phyloP scores from a whole-genome alignment of 2,888 invertebrate species.

The Andrena bucephala region DNA sequence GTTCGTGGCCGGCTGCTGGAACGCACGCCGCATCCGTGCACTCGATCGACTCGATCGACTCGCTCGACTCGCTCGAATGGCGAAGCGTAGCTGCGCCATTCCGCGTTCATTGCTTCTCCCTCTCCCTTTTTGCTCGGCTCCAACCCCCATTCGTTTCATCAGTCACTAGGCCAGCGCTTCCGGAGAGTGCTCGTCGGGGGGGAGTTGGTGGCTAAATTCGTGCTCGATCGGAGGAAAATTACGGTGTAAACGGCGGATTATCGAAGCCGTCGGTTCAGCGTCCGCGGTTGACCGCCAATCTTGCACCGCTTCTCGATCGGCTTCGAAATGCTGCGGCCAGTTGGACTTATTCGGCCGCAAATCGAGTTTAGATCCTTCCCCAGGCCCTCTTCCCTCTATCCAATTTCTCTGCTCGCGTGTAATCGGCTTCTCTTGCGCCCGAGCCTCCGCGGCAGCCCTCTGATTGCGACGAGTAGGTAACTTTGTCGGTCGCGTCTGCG shows the following conservation, averaged over 20 bases:
- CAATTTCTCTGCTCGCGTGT: conserved; percentile 22
- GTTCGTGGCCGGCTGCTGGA: too few relatives aligned
- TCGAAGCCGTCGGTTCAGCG: conserved; percentile 62
- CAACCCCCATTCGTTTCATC: background rate
- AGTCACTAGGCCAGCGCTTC: background rate
- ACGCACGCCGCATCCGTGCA: too few relatives aligned
- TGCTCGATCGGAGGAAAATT: conserved; percentile 58
- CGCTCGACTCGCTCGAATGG: background rate
- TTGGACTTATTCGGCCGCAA: conserved; percentile 59
- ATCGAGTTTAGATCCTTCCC: conserved; percentile 65
- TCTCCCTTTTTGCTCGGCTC: background rate
- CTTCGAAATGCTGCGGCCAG: conserved; percentile 63
- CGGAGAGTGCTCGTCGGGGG: background rate
- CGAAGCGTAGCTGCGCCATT: background rate
- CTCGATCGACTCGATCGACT: background rate
- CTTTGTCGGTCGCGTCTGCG: background rate
- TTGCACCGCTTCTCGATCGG: conserved; percentile 68
- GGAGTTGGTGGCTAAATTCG: conserved; percentile 38
- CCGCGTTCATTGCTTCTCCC: background rate
- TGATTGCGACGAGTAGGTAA: conserved; percentile 41
- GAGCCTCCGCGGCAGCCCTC: conserved; percentile 5
- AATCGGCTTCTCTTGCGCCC: conserved; percentile 51
- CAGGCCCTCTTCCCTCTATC: background rate
- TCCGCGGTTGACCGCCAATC: conserved; percentile 75
- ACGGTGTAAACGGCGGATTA: conserved; percentile 70